Evolutionary conservation across 2,113 vertebrate genomes (phyloP).

Genomic region (Leucoraja erinaceus): DNA sequence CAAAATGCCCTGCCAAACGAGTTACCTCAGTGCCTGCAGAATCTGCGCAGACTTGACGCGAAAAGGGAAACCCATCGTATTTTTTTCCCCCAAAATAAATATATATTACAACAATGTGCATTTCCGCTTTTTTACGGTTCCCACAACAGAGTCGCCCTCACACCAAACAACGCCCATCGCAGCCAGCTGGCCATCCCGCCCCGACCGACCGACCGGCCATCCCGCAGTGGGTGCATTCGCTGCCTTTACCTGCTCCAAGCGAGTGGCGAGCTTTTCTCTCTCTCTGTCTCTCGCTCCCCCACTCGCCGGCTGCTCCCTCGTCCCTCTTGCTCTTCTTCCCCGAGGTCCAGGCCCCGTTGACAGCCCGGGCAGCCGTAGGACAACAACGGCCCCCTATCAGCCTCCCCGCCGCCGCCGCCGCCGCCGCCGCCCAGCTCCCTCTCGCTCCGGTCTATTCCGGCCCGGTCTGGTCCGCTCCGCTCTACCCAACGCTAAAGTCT

Average conservation of each 20-base stretch:
- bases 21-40: neutral
- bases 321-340: neutral
- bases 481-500: no score
- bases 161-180: conserved; percentile 12
- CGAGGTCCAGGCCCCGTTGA: neutral
- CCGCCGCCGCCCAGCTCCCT: no score
- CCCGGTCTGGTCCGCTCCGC: no score
- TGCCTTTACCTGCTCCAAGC: neutral
- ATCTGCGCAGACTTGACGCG: neutral
- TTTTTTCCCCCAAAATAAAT: neutral
- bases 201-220: neutral
- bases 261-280: neutral
- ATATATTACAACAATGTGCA: neutral
- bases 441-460: no score
- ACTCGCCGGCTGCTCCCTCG: no score
- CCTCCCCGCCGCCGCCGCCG: neutral
- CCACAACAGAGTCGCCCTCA: conserved; percentile 10
- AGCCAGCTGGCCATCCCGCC: neutral
- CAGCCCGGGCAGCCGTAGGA: neutral
- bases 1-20: neutral
- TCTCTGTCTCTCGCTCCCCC: neutral
- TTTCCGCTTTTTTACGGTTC: conserved; percentile 19
- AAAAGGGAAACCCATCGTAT: neutral
- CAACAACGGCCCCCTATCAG: neutral
- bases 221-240: neutral